These are phyloP conservation scores for Oxyteleia sp. DNA, from an alignment of 2,888 invertebrate species.

Conservation along the genomic window DNA sequence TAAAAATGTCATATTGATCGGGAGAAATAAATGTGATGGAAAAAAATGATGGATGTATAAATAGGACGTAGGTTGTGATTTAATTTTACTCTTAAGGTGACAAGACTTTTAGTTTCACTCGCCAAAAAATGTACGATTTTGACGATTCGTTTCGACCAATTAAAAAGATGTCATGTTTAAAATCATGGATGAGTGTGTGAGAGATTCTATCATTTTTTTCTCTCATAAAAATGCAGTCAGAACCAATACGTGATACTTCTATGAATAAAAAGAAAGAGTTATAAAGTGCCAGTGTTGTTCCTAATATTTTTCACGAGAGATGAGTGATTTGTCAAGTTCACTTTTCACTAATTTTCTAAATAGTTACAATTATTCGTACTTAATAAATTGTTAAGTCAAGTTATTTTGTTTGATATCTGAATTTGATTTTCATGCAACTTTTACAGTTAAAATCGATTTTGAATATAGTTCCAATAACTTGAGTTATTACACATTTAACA, in stretches of 20 bases:
- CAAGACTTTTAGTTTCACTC: conserved; percentile 9
- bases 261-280: conserved; percentile 67
- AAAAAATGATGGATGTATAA: conserved; percentile 60
- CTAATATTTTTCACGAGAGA: conserved; percentile 71
- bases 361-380: no score
- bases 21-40: conserved; percentile 55
- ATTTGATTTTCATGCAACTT: background rate
- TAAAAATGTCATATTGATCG: conserved; percentile 76
- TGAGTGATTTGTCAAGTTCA: conserved; percentile 48
- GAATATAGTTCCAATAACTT: no score
- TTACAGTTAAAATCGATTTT: no score
- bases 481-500: no score
- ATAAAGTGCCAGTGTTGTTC: conserved; percentile 79
- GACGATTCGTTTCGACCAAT: conserved; percentile 6
- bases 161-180: background rate
- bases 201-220: conserved; percentile 63
- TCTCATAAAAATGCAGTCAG: conserved; percentile 64
- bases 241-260: conserved; percentile 80
- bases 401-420: background rate
- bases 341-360: background rate
- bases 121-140: conserved; percentile 24
- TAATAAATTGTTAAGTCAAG: no score
- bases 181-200: background rate
- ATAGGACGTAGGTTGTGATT: conserved; percentile 3
- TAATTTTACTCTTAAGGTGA: conserved; percentile 6